Base-by-base conservation (phyloP, 2,888 invertebrate species). In the Hypomecis atomaria region DNA sequence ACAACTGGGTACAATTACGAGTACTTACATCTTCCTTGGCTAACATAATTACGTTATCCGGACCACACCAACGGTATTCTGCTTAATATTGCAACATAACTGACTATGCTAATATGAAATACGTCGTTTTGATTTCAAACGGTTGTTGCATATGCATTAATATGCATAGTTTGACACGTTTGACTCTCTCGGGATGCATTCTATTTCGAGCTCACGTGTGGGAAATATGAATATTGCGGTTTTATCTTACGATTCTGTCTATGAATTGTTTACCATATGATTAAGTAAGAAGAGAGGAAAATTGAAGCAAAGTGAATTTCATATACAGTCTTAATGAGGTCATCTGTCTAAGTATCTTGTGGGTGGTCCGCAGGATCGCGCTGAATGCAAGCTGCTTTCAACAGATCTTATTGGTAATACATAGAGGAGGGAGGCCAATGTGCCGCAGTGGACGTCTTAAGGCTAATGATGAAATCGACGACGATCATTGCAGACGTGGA, bases 111-210 rank as follows among this genome's bases (percentile, higher is more conserved):
- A 54, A 49, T 42, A 38, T 44, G 23, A 49, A 10, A 43, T 48
- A 43, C 33, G 54, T 36, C 5, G 33, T 56, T 62, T 62, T 61
- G 11, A 38, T 55, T 56, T 33, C 40, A 45, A 55, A 23, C 23
- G 56, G 37, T 48, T 33, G 43, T 55, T 49, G 55, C 55, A 48
- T 42, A 48, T 48, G 48, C 48, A 54, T 54, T 53, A 48, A 61
- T 62, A 43, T 45, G 55, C 44, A 50, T 56, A 50, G 33, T 62
- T 62, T 38, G 50, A 50, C 55, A 61, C 49, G 47, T 13, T 54
- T 10, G n/a, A n/a, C 56, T 47, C 36, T 45, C 55, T 13, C 11
- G 37, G 44, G 55, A 13, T 23, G 37, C 2, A 45, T 55, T 45
- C 55, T 36, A 36, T 43, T 54, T 44, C 37, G 45, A 55, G 37